These are phyloP conservation scores for Diplosoma virens DNA, from an alignment of 23 tunicate genomes.

Conservation along the genomic window DNA sequence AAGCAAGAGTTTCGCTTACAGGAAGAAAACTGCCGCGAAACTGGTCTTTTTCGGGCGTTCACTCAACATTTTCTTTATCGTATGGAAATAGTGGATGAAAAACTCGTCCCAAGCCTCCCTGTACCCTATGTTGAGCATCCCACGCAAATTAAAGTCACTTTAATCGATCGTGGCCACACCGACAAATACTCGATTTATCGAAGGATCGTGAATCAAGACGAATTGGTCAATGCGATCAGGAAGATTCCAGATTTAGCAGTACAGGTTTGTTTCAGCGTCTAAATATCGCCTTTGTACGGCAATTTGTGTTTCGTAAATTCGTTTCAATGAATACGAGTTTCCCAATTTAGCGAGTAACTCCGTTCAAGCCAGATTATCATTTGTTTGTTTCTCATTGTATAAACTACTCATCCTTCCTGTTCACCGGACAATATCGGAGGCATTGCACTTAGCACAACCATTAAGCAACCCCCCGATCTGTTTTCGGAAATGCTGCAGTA, in stretches of 20 bases:
- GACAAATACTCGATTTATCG: slow-evolving; percentile 55
- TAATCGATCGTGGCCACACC: slow-evolving; percentile 60
- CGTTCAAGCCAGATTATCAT: too few relatives aligned
- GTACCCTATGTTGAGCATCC: not conserved
- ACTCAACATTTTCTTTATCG: slow-evolving; percentile 81
- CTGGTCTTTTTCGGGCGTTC: slow-evolving; percentile 70
- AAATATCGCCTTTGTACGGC: too few relatives aligned
- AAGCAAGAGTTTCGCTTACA: too few relatives aligned
- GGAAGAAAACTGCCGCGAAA: slow-evolving; percentile 61
- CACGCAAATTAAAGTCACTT: slow-evolving; percentile 53
- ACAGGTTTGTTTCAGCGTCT: slow-evolving; percentile 50
- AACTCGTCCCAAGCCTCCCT: slow-evolving; percentile 6
- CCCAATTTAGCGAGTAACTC: too few relatives aligned
- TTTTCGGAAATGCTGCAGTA: too few relatives aligned
- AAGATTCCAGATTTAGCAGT: slow-evolving; percentile 71
- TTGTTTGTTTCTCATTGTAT: too few relatives aligned
- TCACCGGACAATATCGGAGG: too few relatives aligned
- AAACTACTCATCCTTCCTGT: too few relatives aligned
- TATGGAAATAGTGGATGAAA: slow-evolving; percentile 50
- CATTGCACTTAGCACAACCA: too few relatives aligned
- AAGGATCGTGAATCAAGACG: slow-evolving; percentile 61
- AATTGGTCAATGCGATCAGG: slow-evolving; percentile 39
- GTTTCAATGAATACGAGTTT: too few relatives aligned
- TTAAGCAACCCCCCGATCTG: too few relatives aligned
- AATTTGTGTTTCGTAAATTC: too few relatives aligned